Evolutionary conservation across 2,113 vertebrate species (phyloP), one percentile per base, ranked within the genome.

Genomic region (Rhinolophus ferrumequinum): DNA sequence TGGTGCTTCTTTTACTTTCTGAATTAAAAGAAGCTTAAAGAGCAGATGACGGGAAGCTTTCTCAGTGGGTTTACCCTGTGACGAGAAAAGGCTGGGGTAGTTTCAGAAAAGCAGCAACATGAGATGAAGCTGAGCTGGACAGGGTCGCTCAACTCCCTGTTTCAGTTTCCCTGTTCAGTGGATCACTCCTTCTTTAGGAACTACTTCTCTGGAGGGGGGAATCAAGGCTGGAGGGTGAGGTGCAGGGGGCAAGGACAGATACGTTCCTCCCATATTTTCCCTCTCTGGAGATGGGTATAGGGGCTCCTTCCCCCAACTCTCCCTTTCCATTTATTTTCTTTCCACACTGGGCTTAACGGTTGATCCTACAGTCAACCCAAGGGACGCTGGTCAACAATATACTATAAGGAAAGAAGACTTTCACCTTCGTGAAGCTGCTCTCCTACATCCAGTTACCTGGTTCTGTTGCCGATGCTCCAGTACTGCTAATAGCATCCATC

Each of bases 1-100:
- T 82, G 64, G 22, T 56, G 69, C 33, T 95, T 86, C 62, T 77
- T 82, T 11, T 56, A 82, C 28, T 18, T 8, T 82, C 28, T 93
- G 86, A 95, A 67, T 92, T 56, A 56, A 67, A 80, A 91, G 8
- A 15, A 73, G 50, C 76, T 92, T 80, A 70, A 86, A 73, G 3
- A 79, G 9, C 70, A 58, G 47, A 54, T 4, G 11, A 91, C 54
- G 58, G 13, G 4, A 73, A 44, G n/a, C 24, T 88, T 66, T 44
- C 69, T 80, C 54, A 3, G 12, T 52, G 84, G 72, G 54, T 9
- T 81, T 38, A 3, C 9, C 22, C 30, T 0, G 3, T 8, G 58
- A 41, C 41, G 35, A 33, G 35, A 60, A 88, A 14, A 58, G 26
- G 81, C 33, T 26, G 18, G 9, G 11, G 33, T 4, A 24, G 56